A percentile compares a stretch with the other conserved stretches of the same genome.
Conservation (phyloP, 2,888 invertebrate species). For the Acleris literana region DNA sequence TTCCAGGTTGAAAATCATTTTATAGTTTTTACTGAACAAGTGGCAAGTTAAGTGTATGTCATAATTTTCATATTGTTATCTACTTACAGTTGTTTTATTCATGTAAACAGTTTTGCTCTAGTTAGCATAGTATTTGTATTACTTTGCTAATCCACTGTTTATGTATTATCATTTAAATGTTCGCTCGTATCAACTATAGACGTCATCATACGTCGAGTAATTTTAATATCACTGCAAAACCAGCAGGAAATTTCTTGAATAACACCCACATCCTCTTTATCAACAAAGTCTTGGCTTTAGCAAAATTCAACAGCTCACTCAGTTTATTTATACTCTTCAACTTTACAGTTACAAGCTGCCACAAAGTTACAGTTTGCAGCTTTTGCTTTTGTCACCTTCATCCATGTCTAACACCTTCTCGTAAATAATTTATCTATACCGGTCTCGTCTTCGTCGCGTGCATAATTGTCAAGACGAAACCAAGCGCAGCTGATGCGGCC, state of each 20-base stretch:
- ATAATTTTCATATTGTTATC: conserved; percentile 19
- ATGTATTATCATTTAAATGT: too few species aligned
- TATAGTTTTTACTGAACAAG: too few species aligned
- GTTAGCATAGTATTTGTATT: too few species aligned
- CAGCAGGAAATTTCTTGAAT: conserved; percentile 40
- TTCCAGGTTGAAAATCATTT: conserved; percentile 11
- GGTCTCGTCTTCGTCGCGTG: conserved; percentile 4
- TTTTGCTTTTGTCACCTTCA: conserved; percentile 13
- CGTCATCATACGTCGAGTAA: conserved; percentile 18
- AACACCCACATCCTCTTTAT: conserved; percentile 33
- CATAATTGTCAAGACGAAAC: conserved; percentile 17
- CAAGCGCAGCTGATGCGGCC: conserved; percentile 15
- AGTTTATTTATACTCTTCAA: too few species aligned
- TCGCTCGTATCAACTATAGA: not conserved
- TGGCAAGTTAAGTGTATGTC: too few species aligned
- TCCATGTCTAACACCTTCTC: conserved; percentile 15
- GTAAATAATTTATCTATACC: conserved; percentile 3
- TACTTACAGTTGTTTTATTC: conserved; percentile 22
- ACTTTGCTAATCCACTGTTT: too few species aligned
- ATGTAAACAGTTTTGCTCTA: not conserved
- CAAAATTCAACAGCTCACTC: conserved; percentile 1
- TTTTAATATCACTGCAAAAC: conserved; percentile 40
- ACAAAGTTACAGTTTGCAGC: too few species aligned
- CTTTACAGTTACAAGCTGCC: too few species aligned
- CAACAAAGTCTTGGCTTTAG: conserved; percentile 17